Conservation (phyloP, 2,113 vertebrate species). For the Caretta caretta region DNA sequence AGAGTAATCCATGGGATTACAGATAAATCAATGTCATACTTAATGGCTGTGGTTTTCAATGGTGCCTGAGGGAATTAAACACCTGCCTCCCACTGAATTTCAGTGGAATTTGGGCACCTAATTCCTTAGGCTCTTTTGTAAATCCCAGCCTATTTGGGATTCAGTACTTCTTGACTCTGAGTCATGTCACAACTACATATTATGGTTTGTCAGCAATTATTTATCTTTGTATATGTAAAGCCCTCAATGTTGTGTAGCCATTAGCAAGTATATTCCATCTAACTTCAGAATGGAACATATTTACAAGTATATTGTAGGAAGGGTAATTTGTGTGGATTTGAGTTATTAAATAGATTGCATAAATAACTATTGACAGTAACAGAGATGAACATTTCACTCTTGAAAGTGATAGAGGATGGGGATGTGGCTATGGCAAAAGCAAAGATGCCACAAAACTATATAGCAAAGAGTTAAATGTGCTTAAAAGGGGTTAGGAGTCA, state of each 20-base stretch:
- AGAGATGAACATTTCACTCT: neutral
- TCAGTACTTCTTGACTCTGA: neutral
- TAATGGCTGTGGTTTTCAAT: neutral
- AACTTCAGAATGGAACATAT: slow-evolving; percentile 6
- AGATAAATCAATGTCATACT: neutral
- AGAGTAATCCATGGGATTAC: neutral
- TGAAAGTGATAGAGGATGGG: neutral
- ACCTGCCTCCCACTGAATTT: neutral
- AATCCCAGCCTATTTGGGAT: neutral
- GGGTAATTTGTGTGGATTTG: neutral
- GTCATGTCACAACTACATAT: neutral
- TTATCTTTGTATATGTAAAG: neutral
- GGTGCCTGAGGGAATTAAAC: neutral
- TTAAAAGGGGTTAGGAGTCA: neutral
- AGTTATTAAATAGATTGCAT: neutral
- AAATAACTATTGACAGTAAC: neutral
- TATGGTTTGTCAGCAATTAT: neutral
- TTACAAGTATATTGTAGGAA: neutral
- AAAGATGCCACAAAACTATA: neutral
- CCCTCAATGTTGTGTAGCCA: neutral
- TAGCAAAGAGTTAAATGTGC: neutral
- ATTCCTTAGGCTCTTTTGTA: neutral
- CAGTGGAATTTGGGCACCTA: neutral
- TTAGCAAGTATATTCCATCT: neutral
- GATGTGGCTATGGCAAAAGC: neutral